A percentile compares a stretch with the other conserved stretches of the same genome.
Evolutionary conservation across 2,888 invertebrate species (phyloP).

Genomic region (Rhagium mordax): DNA sequence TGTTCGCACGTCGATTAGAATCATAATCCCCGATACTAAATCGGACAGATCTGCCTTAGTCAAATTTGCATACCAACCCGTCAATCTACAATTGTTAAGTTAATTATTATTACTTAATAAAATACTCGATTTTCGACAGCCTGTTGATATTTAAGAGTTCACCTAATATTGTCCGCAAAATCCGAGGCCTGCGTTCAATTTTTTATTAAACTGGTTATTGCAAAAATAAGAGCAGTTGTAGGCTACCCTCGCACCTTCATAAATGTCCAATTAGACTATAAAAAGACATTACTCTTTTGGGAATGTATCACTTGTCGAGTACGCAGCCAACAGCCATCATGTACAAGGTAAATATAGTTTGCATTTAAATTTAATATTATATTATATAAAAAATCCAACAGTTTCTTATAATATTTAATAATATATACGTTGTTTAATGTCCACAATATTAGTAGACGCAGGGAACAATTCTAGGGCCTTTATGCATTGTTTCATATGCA

Average conservation of each 20-base stretch:
- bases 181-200: not conserved
- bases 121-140: not conserved
- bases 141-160: constrained; percentile 2
- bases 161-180: not conserved
- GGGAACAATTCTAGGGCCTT: no score
- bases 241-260: constrained; percentile 8
- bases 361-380: not conserved
- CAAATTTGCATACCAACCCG: constrained; percentile 3
- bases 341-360: constrained; percentile 12
- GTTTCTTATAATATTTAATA: no score
- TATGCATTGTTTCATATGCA: no score
- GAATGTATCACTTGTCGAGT: constrained; percentile 8
- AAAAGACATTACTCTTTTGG: constrained; percentile 9
- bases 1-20: no score
- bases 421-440: no score
- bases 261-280: constrained; percentile 10
- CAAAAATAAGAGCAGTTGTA: constrained; percentile 22
- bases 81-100: not conserved
- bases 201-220: constrained; percentile 28
- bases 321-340: not conserved
- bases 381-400: no score
- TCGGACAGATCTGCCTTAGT: not conserved
- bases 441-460: no score
- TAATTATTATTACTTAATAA: constrained; percentile 1
- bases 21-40: no score